Evolutionary conservation across 2,113 vertebrate species (phyloP).

Genomic region (Oncorhynchus mykiss): DNA sequence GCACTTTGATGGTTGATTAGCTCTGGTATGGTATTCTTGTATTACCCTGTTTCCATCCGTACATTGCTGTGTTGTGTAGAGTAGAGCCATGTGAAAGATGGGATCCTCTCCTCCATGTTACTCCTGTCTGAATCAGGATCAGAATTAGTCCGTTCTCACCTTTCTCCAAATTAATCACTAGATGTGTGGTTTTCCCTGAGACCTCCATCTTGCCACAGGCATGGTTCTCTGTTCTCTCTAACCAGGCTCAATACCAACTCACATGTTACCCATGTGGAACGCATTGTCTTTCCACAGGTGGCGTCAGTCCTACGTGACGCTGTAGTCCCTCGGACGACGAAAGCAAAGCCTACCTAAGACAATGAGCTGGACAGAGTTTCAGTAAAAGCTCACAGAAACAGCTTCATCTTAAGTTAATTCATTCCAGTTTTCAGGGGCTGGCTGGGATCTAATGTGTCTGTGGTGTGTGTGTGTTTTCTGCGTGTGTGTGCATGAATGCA

Average conservation of each 20-base stretch:
- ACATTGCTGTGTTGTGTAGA: neutral
- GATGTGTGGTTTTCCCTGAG: slow-evolving; percentile 30
- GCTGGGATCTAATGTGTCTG: slow-evolving; percentile 29
- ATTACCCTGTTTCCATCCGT: neutral
- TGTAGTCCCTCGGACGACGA: too few relatives aligned
- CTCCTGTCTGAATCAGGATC: too few relatives aligned
- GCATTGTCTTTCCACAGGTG: too few relatives aligned
- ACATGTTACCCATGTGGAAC: slow-evolving; percentile 10
- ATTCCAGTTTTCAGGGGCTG: slow-evolving; percentile 11
- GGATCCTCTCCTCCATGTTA: slow-evolving; percentile 12
- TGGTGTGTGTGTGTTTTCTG: slow-evolving; percentile 18
- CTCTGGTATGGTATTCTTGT: neutral
- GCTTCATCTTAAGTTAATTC: neutral
- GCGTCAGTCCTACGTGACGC: too few relatives aligned
- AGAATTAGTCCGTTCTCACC: too few relatives aligned
- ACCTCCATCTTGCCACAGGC: neutral
- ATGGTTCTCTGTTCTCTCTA: slow-evolving; percentile 24
- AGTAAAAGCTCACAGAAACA: slow-evolving; percentile 33
- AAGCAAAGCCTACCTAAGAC: too few relatives aligned
- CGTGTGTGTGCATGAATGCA: neutral
- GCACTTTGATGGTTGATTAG: neutral
- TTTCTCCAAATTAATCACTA: neutral
- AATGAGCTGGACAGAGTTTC: slow-evolving; percentile 29
- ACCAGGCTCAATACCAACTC: slow-evolving; percentile 21
- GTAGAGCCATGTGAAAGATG: neutral